Conservation (phyloP, 2,797 vertebrate species). For the Squalus acanthias region DNA sequence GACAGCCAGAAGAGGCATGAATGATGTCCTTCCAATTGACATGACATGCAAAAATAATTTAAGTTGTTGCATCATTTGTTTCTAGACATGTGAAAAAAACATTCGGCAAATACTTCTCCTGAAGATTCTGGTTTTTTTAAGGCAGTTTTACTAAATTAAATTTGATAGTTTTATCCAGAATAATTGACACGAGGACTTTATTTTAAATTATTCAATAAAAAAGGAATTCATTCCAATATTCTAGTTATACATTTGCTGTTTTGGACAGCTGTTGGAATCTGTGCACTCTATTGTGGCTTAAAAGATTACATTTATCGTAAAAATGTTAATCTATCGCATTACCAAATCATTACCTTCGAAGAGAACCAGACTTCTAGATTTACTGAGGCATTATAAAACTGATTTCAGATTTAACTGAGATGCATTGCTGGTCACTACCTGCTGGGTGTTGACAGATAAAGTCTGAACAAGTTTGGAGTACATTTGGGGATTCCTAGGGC, state of each 20-base stretch:
- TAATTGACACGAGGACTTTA: not conserved
- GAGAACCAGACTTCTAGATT: not conserved
- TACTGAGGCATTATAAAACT: constrained; percentile 24
- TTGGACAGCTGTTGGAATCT: constrained; percentile 32
- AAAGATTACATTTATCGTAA: constrained; percentile 29
- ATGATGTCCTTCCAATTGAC: not conserved
- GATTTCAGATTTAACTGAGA: not conserved
- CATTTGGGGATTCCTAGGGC: constrained; percentile 51
- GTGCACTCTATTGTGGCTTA: not conserved
- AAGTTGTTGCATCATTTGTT: not conserved
- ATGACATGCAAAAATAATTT: not conserved
- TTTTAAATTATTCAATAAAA: not conserved
- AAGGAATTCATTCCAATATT: not conserved
- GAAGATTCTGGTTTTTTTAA: not conserved
- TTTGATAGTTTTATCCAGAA: not conserved
- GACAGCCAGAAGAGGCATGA: not conserved
- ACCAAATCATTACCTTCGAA: constrained; percentile 33
- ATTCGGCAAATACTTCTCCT: not conserved
- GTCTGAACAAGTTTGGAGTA: constrained; percentile 61
- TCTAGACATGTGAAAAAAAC: not conserved
- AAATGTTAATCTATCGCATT: constrained; percentile 40
- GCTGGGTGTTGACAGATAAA: constrained; percentile 52
- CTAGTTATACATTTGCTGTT: not conserved
- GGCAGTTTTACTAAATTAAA: not conserved
- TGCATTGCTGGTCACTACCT: constrained; percentile 46